Base-by-base conservation (phyloP, 2,888 invertebrate genomes). In the Anticlea derivata region DNA sequence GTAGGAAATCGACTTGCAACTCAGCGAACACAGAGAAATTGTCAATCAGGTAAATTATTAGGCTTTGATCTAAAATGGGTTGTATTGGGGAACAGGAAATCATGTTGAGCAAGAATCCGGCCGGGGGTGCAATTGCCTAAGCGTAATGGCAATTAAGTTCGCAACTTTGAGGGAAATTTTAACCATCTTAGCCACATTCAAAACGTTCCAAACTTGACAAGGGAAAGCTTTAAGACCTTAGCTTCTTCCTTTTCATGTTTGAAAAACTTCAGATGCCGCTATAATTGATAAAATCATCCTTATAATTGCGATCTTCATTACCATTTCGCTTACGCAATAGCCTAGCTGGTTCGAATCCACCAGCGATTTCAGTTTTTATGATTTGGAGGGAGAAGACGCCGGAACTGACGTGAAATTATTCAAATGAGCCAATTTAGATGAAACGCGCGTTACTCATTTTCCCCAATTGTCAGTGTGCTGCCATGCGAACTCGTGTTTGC, bases 371-470 rank as follows among this genome's bases (percentile, higher is more conserved):
- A 54, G 44, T 50, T 55, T 56, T 59, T 62, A 55, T 51, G 55
- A 57, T 55, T 59, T 45, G 44, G 38, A 44, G 52, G 56, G 52
- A 60, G 56, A 57, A 54, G 43, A 55, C 44, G 55, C 31, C 51
- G 45, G 59, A 55, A 49, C 56, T 58, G 55, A 48, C 40, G 53
- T 48, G 46, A 54, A 62, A 59, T 61, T 62, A 64, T 64, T 64
- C 59, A 64, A 62, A 64, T 62, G 33, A 56, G 53, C 50, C 55
- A 55, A 62, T 60, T 64, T 58, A 55, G 56, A 52, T 58, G 48
- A 50, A 57, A 53, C 53, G 34, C 55, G 44, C 33, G 41, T 58
- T 58, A 54, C 50, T 58, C 44, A 58, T 60, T 58, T 58, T 55
- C 49, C 24, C 29, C 33, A 49, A 50, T 60, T 53, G 50, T 58